phyloP scores from a whole-genome alignment of 2,797 vertebrate species.

The Poecilia wingei region DNA sequence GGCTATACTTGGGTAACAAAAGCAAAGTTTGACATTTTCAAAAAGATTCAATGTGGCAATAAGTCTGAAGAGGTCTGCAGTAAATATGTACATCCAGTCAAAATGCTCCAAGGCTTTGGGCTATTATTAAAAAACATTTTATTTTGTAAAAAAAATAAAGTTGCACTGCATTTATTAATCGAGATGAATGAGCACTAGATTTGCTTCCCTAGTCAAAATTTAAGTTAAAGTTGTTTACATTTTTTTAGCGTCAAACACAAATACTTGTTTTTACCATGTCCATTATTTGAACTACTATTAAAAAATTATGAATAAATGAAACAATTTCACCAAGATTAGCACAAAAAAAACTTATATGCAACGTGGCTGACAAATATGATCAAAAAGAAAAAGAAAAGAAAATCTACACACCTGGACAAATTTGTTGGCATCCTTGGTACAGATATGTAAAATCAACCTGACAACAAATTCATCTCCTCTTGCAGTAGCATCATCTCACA shows the following conservation, averaged over 20 bases:
- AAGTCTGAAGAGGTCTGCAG: neutral
- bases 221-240: neutral
- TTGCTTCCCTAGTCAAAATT: neutral
- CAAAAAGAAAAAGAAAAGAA: neutral
- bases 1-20: neutral
- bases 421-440: neutral
- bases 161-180: neutral
- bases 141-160: neutral
- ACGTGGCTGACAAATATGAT: neutral
- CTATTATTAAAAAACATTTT: neutral
- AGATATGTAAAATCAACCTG: neutral
- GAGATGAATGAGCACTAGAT: neutral
- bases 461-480: neutral
- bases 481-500: neutral
- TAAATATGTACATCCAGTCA: neutral
- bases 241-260: neutral
- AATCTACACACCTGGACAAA: neutral
- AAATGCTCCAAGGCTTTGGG: neutral
- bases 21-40: neutral
- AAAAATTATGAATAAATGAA: neutral
- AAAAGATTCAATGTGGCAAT: neutral
- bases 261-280: neutral
- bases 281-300: neutral
- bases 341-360: neutral
- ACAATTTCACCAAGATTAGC: neutral